Base-by-base conservation (phyloP, 2,797 vertebrate genomes). In the Cirrhinus molitorella region DNA sequence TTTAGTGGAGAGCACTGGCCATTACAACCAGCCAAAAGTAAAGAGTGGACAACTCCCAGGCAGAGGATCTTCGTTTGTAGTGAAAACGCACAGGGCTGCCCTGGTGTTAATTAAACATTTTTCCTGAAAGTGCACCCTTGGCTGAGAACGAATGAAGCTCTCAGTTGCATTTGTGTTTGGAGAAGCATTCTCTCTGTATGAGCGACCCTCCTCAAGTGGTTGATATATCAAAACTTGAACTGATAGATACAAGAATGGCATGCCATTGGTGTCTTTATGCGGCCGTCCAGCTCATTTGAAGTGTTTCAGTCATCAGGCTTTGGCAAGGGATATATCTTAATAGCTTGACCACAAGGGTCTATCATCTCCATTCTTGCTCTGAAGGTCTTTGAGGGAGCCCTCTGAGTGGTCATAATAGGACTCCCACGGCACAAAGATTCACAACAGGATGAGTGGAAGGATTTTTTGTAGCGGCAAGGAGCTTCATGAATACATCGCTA, bases 151-250 rank as follows among this genome's bases (percentile, higher is more conserved):
- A 92, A 89, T 81, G 79, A 85, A 87, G 87, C 83, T 83, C 84
- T 90, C 55, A 63, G 86, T 83, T 79, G 79, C 59, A 67, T 87
- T 90, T 88, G 87, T 89, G 55, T 85, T 85, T 87, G 80, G 82
- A 89, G 79, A 79, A 85, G 89, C 88, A 83, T 86, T 88, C 87
- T 88, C 86, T 85, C 81, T 73, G 57, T 79, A 81, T 73, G 83
- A 86, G 88, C 85, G 85, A 89, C 89, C 90, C 89, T 79, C 83
- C 91, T 95, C 80, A 90, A 95, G 94, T 93, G 93, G 92, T 91
- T 91, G 92, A 95, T 94, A 94, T 94, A 94, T 95, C 94, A 94
- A 95, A 95, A 95, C 95, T 94, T 95, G 94, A 95, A 95, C 93
- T 93, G 94, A 95, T 94, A 94, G 94, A 95, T 95, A 94, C 91